Conservation (phyloP, 1,140 invertebrate species). For the Nephila pilipes region DNA sequence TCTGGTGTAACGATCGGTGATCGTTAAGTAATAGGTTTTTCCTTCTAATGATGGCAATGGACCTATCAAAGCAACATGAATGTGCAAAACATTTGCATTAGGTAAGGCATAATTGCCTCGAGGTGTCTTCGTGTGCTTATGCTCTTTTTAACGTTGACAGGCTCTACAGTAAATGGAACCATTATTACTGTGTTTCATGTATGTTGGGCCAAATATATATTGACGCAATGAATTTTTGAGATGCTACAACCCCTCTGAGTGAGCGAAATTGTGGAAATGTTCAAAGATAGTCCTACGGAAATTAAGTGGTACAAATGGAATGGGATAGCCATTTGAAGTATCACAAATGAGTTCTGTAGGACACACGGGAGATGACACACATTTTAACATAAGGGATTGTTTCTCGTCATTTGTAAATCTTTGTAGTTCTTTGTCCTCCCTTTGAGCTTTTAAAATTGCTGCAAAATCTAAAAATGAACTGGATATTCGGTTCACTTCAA, state of each 20-base stretch:
- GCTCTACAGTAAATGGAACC: not conserved
- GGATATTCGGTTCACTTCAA: not conserved
- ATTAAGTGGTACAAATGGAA: not conserved
- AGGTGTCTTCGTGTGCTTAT: not conserved
- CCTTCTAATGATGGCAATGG: conserved; percentile 80
- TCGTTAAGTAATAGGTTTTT: conserved; percentile 81
- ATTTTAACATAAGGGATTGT: not conserved
- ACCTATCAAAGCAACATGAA: conserved; percentile 83
- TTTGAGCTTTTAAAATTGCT: not conserved
- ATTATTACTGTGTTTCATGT: not conserved
- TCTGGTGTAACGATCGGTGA: conserved; percentile 80
- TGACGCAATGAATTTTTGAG: not conserved
- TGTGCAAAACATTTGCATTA: not conserved
- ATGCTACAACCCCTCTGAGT: not conserved
- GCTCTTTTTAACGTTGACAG: not conserved
- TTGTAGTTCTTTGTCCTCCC: not conserved
- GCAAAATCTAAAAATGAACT: not conserved
- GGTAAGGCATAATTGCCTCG: not conserved
- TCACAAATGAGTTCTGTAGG: not conserved
- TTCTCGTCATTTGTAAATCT: not conserved
- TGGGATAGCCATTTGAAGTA: not conserved
- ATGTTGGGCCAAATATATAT: not conserved
- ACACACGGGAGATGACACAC: not conserved
- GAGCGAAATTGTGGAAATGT: not conserved
- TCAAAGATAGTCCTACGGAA: not conserved